Conservation (phyloP, 2,888 invertebrate species). For the Troides aeacus region DNA sequence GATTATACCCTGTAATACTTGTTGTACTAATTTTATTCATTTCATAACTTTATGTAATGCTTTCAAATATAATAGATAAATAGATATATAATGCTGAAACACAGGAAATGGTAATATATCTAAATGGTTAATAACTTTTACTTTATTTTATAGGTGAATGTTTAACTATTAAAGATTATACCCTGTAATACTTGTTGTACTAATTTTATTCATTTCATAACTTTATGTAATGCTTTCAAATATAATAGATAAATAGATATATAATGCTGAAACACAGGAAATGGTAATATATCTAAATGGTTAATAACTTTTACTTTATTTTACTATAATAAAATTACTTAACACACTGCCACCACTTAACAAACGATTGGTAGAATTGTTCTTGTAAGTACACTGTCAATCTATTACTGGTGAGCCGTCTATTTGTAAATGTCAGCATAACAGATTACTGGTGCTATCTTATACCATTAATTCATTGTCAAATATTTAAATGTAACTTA, state of each 20-base stretch:
- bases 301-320: not conserved
- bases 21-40: too few species aligned
- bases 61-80: too few species aligned
- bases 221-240: too few species aligned
- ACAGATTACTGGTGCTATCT: not conserved
- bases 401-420: constrained; percentile 1
- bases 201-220: too few species aligned
- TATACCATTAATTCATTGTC: not conserved
- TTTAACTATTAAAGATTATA: too few species aligned
- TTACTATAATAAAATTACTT: not conserved
- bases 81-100: too few species aligned
- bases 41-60: too few species aligned
- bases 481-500: not conserved
- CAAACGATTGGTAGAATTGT: not conserved
- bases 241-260: too few species aligned
- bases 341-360: not conserved
- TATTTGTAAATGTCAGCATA: constrained; percentile 8
- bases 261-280: not conserved
- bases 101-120: not conserved
- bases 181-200: too few species aligned
- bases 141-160: not conserved
- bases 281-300: not conserved
- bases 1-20: too few species aligned
- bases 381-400: not conserved
- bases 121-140: not conserved